Base-by-base conservation (phyloP, 2,113 vertebrate species). In the Tragelaphus scriptus region DNA sequence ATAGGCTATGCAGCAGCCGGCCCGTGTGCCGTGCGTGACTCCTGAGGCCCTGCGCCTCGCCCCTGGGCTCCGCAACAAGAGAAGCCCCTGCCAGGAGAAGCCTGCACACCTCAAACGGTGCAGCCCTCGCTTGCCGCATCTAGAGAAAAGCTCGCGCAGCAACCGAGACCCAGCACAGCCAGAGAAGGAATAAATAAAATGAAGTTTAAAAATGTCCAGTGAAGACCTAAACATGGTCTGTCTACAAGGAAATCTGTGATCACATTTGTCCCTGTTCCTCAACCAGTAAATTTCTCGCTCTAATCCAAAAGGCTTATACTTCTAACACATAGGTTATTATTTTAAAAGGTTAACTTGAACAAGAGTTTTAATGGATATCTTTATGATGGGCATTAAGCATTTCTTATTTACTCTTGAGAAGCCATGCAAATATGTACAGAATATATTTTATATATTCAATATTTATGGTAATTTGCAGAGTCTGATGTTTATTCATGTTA, bases 351-450 rank as follows among this genome's bases (percentile, higher is more conserved):
- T 94, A 94, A 55, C 5, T 23, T 49, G 36, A 96, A 49, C 12
- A 85, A 92, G 58, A 77, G 7, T 93, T 71, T 88, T 89, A 94
- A 91, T 85, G 47, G 86, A 63, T 49, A 63, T 59, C 59, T 96
- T 97, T 63, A 91, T 58, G 59, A 94, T 53, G 65, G 21, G 55
- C n/a, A 87, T 82, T 91, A 96, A 92, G 17, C 44, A 80, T 28
- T 65, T 95, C 89, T 91, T 95, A 75, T 91, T 93, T 96, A 88
- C 55, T 85, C 89, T 75, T 80, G 26, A 65, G 79, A 93, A 98
- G 75, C 49, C 56, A 90, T 85, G 49, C 36, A 97, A 89, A 97
- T 94, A 96, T 79, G 23, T 84, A 82, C 14, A 80, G 28, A 85
- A 51, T 92, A 94, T 77, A 94, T 32, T 96, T 85, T 77, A 47